Base-by-base conservation (phyloP, 2,888 invertebrate species). In the Drosophila bunnanda region DNA sequence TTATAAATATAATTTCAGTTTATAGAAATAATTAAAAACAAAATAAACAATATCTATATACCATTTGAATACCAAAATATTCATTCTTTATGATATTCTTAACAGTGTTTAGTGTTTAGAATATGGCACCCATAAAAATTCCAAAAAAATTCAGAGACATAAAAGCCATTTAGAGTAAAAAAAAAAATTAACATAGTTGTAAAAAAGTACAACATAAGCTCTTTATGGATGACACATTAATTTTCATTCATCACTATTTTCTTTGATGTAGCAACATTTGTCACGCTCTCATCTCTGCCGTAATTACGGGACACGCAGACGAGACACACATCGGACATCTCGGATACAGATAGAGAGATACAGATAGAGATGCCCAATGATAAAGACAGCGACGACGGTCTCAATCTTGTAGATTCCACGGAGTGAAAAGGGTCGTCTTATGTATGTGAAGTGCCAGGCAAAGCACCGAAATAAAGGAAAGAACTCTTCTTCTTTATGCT, bases 291-390 rank as follows among this genome's bases (percentile, higher is more conserved):
- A 48, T 39, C 67, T 13, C 58, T 15, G 48, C 28, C 28, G 36
- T 28, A 57, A 70, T 62, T 64, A 50, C 39, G 50, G 44, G 52
- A 66, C 25, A 52, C 28, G 41, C 56, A 43, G 22, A 44, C 50
- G 15, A 71, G 36, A 53, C 39, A 17, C 38, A 65, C 41, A 58
- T 30, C 56, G 28, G 25, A 28, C 32, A 52, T 2, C 6, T 22
- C 50, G 32, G 72, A 28, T 28, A 36, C 43, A 44, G 66, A 71
- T 66, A 57, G 65, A 56, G 65, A 28, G 71, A 22, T 20, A 39
- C 43, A 50, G 66, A 71, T 66, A 53, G 65, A 65, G 71, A 72
- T 72, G 66, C 66, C 75, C 75, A 73, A 54, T 75, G 72, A 73
- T 67, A 62, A 75, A 75, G 59, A 67, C 73, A 75, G 55, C 68